Evolutionary conservation across 2,797 vertebrate genomes (phyloP), one percentile per base, ranked within the genome.

Genomic region (Erithacus rubecula): DNA sequence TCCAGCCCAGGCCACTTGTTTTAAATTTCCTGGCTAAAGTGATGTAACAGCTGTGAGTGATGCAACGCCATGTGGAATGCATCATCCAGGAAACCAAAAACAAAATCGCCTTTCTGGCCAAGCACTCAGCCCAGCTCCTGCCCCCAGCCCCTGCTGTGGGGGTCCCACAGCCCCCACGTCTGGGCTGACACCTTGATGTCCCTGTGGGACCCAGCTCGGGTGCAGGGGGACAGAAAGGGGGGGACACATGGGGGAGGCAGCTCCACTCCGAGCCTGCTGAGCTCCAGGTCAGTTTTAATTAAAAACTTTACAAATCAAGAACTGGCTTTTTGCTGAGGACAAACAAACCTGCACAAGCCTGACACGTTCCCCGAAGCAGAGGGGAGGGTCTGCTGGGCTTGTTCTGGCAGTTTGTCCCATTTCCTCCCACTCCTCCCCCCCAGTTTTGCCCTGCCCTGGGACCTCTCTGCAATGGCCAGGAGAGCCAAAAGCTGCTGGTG

Each of bases 1-100:
- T 92, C 94, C 94, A 95, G 92, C 87, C 23, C 41, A 93, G 94
- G 75, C 91, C 95, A 94, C 95, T 97, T 97, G 96, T 76, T 97
- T 96, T 92, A 94, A 90, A 94, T 95, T 96, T 97, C 96, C 96
- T 97, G 96, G 96, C 95, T 94, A 70, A 93, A 96, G 96, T 94
- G 95, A 96, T 96, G 95, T 95, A 96, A 96, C 96, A 97, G 96
- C 96, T 97, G 96, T 96, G 95, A 8, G 95, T 93, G 95, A 96
- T 93, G 95, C 95, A 96, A 95, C 34, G 41, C 94, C 96, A 93
- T 94, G 94, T 96, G 96, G 96, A 95, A 97, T 46, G 80, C 88
- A 95, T 94, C 95, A 90, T 82, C 14, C 95, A 70, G 95, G 91
- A 95, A 96, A 91, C 87, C 87, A 90, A 91, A 85, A 44, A 91